phyloP scores from a whole-genome alignment of 2,888 invertebrate species.

The Emmelina monodactyla region DNA sequence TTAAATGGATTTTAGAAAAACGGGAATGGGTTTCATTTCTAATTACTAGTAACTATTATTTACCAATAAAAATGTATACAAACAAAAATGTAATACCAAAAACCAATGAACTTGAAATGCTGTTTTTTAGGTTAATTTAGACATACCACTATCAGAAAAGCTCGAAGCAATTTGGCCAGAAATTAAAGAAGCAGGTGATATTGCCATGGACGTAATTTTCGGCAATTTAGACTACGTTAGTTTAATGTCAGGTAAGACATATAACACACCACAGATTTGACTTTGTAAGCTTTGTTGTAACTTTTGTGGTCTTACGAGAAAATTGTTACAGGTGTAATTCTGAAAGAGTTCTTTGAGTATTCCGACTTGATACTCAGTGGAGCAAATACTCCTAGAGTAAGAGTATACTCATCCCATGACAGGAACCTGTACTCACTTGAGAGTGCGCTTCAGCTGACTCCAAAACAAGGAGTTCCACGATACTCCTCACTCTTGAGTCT shows the following conservation, averaged over 20 bases:
- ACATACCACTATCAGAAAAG: conserved; percentile 17
- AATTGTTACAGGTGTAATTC: conserved; percentile 21
- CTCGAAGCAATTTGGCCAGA: conserved; percentile 16
- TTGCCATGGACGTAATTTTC: conserved; percentile 17
- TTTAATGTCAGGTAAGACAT: conserved; percentile 22
- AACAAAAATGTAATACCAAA: too few species aligned
- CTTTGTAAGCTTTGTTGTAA: too few species aligned
- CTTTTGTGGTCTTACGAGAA: too few species aligned
- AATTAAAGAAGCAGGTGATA: conserved; percentile 20
- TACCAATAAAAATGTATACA: too few species aligned
- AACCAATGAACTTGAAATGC: too few species aligned
- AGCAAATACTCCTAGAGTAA: conserved; percentile 15
- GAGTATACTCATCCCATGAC: conserved; percentile 25
- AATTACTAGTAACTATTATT: too few species aligned
- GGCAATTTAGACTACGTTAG: conserved; percentile 15
- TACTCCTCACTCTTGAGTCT: conserved; percentile 20
- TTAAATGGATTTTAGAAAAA: too few species aligned
- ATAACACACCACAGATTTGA: too few species aligned
- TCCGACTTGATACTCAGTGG: conserved; percentile 18
- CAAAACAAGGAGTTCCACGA: conserved; percentile 19
- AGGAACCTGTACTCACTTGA: conserved; percentile 20
- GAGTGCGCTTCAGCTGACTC: conserved; percentile 13
- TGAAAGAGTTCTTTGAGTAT: conserved; percentile 20
- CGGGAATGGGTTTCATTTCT: too few species aligned
- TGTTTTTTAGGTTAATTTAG: too few species aligned